Percentiles rank a stretch among this genome's conserved stretches.
Conservation (phyloP, 2,113 vertebrate species). For the Oreotrochilus melanogaster region DNA sequence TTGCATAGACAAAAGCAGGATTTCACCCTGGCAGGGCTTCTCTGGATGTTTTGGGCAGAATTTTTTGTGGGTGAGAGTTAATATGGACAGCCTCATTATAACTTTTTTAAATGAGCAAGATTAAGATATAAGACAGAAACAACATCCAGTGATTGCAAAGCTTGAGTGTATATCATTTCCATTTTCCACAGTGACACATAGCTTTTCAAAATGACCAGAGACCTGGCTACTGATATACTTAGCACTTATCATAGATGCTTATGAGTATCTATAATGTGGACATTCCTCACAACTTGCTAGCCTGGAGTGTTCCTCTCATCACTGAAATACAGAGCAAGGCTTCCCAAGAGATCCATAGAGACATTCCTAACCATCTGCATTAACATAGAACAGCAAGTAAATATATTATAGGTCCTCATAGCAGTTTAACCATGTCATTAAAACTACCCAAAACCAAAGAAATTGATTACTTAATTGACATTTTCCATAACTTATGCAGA, state of each 20-base stretch:
- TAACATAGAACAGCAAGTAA: rapidly evolving
- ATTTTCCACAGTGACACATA: background rate
- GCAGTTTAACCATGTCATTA: background rate
- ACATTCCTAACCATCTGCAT: background rate
- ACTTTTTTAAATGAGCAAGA: background rate
- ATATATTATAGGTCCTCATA: background rate
- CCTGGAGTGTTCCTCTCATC: background rate
- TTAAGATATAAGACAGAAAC: background rate
- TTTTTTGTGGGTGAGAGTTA: background rate
- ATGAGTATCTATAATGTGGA: rapidly evolving
- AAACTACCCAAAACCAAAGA: background rate
- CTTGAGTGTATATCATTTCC: background rate
- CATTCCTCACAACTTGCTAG: background rate
- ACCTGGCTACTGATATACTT: background rate
- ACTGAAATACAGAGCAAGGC: background rate
- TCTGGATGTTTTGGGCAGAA: rapidly evolving
- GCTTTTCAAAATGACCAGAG: background rate
- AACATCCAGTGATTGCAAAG: background rate
- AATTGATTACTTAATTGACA: background rate
- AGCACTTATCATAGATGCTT: no score
- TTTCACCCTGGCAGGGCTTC: background rate
- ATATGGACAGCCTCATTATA: background rate
- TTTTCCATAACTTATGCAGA: background rate
- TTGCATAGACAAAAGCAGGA: background rate
- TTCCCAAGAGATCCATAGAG: background rate